Evolutionary conservation across 2,113 vertebrate genomes (phyloP).

Genomic region (Semnornis frantzii): DNA sequence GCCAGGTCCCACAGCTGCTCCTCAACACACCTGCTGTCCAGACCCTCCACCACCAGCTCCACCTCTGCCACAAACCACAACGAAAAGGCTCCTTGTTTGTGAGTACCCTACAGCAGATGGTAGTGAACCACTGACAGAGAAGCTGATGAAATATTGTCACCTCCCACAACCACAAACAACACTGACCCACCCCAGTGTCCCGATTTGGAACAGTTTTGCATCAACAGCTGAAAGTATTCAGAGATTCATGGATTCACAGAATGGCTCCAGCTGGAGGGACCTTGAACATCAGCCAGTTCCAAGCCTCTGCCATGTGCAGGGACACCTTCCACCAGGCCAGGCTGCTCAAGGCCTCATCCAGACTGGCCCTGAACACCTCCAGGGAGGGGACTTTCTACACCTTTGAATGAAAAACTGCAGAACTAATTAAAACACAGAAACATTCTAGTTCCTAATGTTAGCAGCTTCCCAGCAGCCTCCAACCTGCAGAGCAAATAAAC

Average conservation of each 20-base stretch:
- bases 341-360: no score
- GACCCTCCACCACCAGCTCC: neutral
- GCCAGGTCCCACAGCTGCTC: neutral
- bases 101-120: neutral
- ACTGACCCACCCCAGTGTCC: neutral
- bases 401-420: neutral
- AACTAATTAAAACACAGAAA: neutral
- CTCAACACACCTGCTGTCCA: neutral
- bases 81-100: accelerated
- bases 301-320: no score
- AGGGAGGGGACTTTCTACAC: no score
- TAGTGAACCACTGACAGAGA: no score
- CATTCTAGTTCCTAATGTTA: neutral
- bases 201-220: neutral
- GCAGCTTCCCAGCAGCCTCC: neutral
- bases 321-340: no score
- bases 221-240: neutral
- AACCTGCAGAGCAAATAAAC: neutral
- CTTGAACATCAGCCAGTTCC: no score
- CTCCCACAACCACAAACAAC: neutral
- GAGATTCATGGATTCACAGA: no score
- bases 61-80: neutral
- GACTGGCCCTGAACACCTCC: no score
- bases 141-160: neutral
- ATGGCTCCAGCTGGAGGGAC: no score